Conservation (phyloP, 2,113 vertebrate genomes). For the Australoheros scitulus region DNA sequence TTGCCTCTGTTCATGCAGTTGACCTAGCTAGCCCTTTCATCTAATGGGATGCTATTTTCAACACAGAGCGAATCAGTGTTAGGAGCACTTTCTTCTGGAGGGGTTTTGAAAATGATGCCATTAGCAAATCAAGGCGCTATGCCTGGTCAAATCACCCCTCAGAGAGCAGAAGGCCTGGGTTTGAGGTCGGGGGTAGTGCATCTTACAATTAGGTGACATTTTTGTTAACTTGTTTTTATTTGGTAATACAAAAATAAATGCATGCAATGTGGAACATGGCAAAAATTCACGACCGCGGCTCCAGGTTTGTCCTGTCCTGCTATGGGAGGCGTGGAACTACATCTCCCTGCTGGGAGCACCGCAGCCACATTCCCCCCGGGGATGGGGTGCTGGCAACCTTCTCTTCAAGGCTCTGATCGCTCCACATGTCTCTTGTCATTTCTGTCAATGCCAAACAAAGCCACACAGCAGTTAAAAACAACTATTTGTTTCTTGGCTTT, state of each 20-base stretch:
- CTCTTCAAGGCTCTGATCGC: slow-evolving; percentile 18
- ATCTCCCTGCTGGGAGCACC: slow-evolving; percentile 18
- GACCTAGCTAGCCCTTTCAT: slow-evolving; percentile 70
- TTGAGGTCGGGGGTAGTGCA: slow-evolving; percentile 29
- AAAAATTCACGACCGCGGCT: neutral
- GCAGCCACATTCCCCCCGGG: neutral
- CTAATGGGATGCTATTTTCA: slow-evolving; percentile 64
- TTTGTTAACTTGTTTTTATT: slow-evolving; percentile 18
- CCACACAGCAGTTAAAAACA: slow-evolving; percentile 47
- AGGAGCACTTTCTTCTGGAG: slow-evolving; percentile 33
- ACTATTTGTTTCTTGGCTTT: slow-evolving; percentile 41
- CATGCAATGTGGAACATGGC: neutral
- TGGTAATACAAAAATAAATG: slow-evolving; percentile 3
- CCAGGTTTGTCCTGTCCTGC: slow-evolving; percentile 32
- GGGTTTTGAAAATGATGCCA: slow-evolving; percentile 53
- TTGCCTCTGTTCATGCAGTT: slow-evolving; percentile 72
- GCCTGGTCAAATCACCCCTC: neutral
- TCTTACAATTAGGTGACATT: neutral
- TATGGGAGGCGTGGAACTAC: slow-evolving; percentile 10
- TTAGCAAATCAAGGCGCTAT: slow-evolving; percentile 25
- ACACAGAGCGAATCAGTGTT: slow-evolving; percentile 67
- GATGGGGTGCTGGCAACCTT: neutral
- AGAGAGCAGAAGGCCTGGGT: neutral
- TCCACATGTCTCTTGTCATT: neutral
- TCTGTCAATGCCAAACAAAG: slow-evolving; percentile 35